Evolutionary conservation across 2,797 vertebrate species (phyloP).

Genomic region (Mustela erminea): DNA sequence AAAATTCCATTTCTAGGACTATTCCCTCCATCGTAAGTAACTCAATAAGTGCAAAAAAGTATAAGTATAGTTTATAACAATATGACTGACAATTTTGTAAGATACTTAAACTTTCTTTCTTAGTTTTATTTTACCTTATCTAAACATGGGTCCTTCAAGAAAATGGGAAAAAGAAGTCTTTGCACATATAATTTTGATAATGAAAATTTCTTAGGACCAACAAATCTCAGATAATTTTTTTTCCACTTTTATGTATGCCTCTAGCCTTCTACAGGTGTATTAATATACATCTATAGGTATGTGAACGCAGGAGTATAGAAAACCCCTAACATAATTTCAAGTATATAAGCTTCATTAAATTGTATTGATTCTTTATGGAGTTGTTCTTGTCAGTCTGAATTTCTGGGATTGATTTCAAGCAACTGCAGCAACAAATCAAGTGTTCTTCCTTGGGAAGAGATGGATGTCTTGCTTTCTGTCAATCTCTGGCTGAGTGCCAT

Average conservation of each 20-base stretch:
- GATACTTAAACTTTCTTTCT: not conserved
- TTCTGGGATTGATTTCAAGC: constrained; percentile 78
- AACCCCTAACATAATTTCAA: not conserved
- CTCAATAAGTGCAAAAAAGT: not conserved
- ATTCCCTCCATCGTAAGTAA: not conserved
- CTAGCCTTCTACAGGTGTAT: not conserved
- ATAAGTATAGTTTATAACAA: not conserved
- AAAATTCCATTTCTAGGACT: not conserved
- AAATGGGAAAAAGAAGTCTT: not conserved
- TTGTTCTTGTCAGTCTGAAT: constrained; percentile 63
- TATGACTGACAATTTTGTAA: not conserved
- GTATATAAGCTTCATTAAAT: constrained; percentile 54
- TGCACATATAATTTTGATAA: not conserved
- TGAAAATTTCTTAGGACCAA: not conserved
- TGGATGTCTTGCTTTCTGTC: constrained; percentile 15
- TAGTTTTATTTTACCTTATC: not conserved
- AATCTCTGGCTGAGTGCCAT: not conserved
- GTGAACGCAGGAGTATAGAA: not conserved
- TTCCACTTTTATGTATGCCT: not conserved
- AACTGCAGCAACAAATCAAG: constrained; percentile 61
- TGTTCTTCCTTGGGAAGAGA: constrained; percentile 45
- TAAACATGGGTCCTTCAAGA: not conserved
- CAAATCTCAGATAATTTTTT: not conserved
- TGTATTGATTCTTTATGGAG: constrained; percentile 75
- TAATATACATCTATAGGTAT: not conserved